phyloP scores from a whole-genome alignment of 2,888 invertebrate species.

The Ischnus inquisitorius region DNA sequence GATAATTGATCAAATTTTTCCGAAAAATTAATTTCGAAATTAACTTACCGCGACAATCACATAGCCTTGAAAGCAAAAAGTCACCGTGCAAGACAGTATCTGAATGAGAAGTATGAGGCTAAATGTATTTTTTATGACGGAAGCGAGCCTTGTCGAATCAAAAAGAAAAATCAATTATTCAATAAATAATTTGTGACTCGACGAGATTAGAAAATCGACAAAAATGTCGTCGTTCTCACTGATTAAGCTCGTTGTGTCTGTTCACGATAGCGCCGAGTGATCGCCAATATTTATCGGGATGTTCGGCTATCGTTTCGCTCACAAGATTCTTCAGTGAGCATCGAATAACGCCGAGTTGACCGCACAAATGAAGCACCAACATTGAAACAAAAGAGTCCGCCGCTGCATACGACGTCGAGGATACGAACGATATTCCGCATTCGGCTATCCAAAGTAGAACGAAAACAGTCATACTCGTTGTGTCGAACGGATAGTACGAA shows the following conservation, averaged over 20 bases:
- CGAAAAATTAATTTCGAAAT: too few relatives aligned
- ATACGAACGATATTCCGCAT: background rate
- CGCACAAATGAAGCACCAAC: conserved; percentile 46
- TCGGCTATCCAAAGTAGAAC: conserved; percentile 14
- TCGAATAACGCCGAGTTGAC: conserved; percentile 28
- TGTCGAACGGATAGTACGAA: conserved; percentile 54
- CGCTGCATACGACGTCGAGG: background rate
- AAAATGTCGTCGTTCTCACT: conserved; percentile 5
- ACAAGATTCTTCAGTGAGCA: conserved; percentile 40
- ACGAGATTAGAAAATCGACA: too few relatives aligned
- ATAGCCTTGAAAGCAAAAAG: conserved; percentile 73
- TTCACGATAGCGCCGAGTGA: conserved; percentile 64
- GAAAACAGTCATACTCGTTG: conserved; percentile 18
- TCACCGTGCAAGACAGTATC: conserved; percentile 70
- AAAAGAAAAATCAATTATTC: conserved; percentile 20
- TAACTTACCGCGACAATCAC: conserved; percentile 69
- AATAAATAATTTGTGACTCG: background rate
- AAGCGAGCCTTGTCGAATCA: conserved; percentile 60
- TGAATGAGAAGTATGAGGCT: conserved; percentile 72
- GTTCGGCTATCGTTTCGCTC: background rate
- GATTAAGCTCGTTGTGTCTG: conserved; percentile 69
- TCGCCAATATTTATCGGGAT: conserved; percentile 18
- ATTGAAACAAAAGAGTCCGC: conserved; percentile 46
- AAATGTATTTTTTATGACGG: conserved; percentile 68
- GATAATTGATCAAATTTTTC: too few relatives aligned